Percentiles rank a stretch among this genome's conserved stretches.
Evolutionary conservation across 2,797 vertebrate species (phyloP).

Genomic region (Trachurus trachurus): DNA sequence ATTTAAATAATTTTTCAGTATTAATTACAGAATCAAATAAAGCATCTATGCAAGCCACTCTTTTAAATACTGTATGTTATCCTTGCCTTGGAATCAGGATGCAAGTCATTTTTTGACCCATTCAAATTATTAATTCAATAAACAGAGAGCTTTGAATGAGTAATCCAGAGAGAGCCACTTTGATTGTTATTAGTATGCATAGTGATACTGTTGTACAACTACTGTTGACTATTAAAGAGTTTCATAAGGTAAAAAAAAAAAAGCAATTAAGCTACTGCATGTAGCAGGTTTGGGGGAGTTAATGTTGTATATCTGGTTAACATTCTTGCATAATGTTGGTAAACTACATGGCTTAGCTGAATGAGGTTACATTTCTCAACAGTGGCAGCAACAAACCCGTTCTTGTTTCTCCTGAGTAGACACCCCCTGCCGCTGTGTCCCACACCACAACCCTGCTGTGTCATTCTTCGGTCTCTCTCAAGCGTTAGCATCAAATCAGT

Average conservation of each 20-base stretch:
- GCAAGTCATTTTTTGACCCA: conserved; percentile 41
- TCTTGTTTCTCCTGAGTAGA: conserved; percentile 32
- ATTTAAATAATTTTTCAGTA: conserved; percentile 45
- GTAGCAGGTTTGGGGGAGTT: conserved; percentile 10
- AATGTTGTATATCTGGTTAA: not conserved
- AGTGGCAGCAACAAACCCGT: conserved; percentile 5
- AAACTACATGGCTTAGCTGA: conserved; percentile 16
- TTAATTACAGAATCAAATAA: conserved; percentile 50
- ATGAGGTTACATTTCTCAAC: conserved; percentile 11
- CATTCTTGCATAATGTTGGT: not conserved
- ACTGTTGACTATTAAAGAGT: conserved; percentile 51
- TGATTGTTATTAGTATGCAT: conserved; percentile 66
- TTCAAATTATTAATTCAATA: conserved; percentile 68
- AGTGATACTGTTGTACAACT: conserved; percentile 33
- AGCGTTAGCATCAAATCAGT: conserved; percentile 72
- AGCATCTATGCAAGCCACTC: conserved; percentile 15
- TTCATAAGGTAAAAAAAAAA: conserved; percentile 48
- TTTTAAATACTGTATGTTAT: conserved; percentile 40
- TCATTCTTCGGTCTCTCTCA: conserved; percentile 63
- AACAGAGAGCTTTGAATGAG: conserved; percentile 49
- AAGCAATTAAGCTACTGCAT: not conserved
- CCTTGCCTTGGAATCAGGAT: conserved; percentile 40
- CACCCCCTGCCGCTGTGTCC: conserved; percentile 19
- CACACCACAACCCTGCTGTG: conserved; percentile 32
- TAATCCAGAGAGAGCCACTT: conserved; percentile 61